These are phyloP conservation scores for Trachurus trachurus DNA, from an alignment of 2,797 vertebrate genomes.

Conservation along the genomic window DNA sequence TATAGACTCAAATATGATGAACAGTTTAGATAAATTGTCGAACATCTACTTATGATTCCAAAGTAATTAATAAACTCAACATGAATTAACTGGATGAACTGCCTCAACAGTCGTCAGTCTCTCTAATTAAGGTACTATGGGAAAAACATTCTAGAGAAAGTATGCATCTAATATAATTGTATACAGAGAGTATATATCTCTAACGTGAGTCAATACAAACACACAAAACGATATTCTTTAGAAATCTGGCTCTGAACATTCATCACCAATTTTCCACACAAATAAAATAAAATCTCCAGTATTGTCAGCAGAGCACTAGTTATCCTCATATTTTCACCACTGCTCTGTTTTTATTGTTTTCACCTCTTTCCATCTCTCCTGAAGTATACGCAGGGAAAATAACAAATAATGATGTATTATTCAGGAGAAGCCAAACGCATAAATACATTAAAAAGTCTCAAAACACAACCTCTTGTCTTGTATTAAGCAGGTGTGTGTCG, in stretches of 20 bases:
- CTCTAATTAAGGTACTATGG: too few relatives aligned
- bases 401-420: slow-evolving; percentile 83
- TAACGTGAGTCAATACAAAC: neutral
- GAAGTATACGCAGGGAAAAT: slow-evolving; percentile 57
- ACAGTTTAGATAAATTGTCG: neutral
- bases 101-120: too few relatives aligned
- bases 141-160: too few relatives aligned
- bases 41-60: too few relatives aligned
- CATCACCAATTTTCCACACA: slow-evolving; percentile 31
- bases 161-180: too few relatives aligned
- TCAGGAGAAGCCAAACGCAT: slow-evolving; percentile 80
- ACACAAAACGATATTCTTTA: slow-evolving; percentile 28
- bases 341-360: slow-evolving; percentile 60
- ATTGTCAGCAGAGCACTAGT: slow-evolving; percentile 58
- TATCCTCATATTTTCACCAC: slow-evolving; percentile 55
- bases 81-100: too few relatives aligned
- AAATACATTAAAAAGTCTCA: slow-evolving; percentile 83
- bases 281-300: slow-evolving; percentile 50
- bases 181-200: neutral
- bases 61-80: too few relatives aligned
- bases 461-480: slow-evolving; percentile 66
- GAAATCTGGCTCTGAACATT: slow-evolving; percentile 39
- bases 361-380: slow-evolving; percentile 45
- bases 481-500: slow-evolving; percentile 53
- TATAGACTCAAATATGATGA: too few relatives aligned